These are phyloP conservation scores for Hetaerina americana DNA, from an alignment of 1,140 invertebrate genomes.

Conservation along the genomic window DNA sequence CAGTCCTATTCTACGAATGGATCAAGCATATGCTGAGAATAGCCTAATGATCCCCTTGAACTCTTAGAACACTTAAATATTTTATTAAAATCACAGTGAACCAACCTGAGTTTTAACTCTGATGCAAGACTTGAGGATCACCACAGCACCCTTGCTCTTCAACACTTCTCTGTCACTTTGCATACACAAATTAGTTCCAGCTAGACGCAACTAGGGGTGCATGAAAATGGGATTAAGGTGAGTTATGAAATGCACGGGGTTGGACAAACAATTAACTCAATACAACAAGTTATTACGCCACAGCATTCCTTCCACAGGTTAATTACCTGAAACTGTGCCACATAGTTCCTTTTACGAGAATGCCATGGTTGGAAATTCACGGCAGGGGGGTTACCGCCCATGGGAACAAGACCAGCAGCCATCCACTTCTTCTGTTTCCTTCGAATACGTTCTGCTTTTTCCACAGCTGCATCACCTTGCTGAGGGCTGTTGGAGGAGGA, in stretches of 20 bases:
- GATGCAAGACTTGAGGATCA: slow-evolving; percentile 56
- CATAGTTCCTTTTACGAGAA: slow-evolving; percentile 59
- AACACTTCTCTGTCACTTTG: slow-evolving; percentile 59
- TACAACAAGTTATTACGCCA: too few species aligned
- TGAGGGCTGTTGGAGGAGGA: slow-evolving; percentile 26
- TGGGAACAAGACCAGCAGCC: background rate
- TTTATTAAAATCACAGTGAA: background rate
- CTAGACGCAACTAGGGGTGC: slow-evolving; percentile 52
- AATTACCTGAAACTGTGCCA: slow-evolving; percentile 45
- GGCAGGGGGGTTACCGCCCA: slow-evolving; percentile 17
- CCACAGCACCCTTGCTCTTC: slow-evolving; percentile 57
- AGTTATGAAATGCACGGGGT: too few species aligned
- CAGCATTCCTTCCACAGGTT: too few species aligned
- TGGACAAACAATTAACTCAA: too few species aligned
- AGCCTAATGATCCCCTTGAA: too few species aligned
- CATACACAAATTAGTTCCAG: slow-evolving; percentile 56
- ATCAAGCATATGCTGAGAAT: too few species aligned
- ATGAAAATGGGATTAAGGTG: too few species aligned
- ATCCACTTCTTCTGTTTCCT: slow-evolving; percentile 3
- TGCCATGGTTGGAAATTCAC: slow-evolving; percentile 66
- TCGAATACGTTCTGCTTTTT: slow-evolving; percentile 43
- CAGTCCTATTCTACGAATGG: too few species aligned
- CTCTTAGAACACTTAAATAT: too few species aligned
- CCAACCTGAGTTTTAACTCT: slow-evolving; percentile 53
- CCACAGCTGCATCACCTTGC: slow-evolving; percentile 32